phyloP scores from a whole-genome alignment of 2,797 vertebrate species.

The Luscinia luscinia region DNA sequence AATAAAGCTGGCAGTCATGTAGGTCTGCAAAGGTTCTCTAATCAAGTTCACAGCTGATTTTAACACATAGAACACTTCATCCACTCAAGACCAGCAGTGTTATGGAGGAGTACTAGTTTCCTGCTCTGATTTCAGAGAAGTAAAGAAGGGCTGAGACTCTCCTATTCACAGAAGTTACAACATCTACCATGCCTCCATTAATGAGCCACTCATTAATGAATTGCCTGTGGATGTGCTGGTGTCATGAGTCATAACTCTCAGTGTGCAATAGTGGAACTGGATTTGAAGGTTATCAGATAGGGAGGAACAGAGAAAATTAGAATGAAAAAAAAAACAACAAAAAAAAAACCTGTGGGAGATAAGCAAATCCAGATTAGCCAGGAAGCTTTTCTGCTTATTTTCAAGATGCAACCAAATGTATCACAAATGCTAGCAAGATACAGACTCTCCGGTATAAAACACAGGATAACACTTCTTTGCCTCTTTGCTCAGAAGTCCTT shows the following conservation, averaged over 20 bases:
- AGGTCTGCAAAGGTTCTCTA: not conserved
- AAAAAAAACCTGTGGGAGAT: not conserved
- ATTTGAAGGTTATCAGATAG: not conserved
- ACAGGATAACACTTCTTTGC: not conserved
- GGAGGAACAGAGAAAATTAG: not conserved
- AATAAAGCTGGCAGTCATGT: not conserved
- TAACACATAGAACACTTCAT: not conserved
- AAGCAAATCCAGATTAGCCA: not conserved
- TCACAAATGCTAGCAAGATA: not conserved
- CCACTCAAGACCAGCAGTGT: not conserved
- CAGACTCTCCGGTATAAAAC: not conserved
- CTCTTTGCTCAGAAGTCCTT: not conserved
- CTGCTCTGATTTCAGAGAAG: not conserved
- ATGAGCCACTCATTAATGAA: not conserved
- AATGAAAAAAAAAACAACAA: not conserved
- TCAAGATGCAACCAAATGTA: not conserved
- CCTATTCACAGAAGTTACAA: not conserved
- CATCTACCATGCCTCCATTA: not conserved
- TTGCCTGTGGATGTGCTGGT: not conserved
- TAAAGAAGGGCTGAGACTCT: not conserved
- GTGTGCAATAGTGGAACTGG: rapidly evolving
- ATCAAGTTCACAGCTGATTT: not conserved
- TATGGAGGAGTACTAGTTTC: not conserved
- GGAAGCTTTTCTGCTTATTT: not conserved
- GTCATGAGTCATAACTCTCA: not conserved